A percentile compares a stretch with the other conserved stretches of the same genome.
These are phyloP conservation scores for Polymixis lichenea DNA, from an alignment of 2,888 invertebrate genomes.

Conservation along the genomic window DNA sequence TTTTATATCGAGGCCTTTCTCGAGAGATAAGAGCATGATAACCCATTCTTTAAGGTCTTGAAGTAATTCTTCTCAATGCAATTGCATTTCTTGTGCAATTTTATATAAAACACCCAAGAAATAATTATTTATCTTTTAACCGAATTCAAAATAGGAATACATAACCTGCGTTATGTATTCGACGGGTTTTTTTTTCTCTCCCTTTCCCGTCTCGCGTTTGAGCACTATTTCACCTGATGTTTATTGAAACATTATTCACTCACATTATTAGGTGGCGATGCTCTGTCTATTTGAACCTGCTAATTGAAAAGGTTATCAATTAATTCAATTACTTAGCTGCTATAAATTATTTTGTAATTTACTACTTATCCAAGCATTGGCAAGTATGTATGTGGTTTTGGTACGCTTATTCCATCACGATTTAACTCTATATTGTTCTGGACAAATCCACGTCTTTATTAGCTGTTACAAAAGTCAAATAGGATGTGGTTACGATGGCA, in stretches of 20 bases:
- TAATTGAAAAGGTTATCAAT: conserved; percentile 34
- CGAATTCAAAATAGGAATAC: too few relatives aligned
- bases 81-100: not conserved
- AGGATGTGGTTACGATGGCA: not conserved
- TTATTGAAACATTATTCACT: not conserved
- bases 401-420: not conserved
- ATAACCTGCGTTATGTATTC: not conserved
- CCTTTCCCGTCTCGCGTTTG: too few relatives aligned
- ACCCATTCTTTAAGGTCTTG: not conserved
- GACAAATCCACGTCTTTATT: not conserved
- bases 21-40: conserved; percentile 27
- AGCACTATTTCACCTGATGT: not conserved
- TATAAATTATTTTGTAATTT: conserved; percentile 10
- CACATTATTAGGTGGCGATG: not conserved
- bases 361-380: not conserved
- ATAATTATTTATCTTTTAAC: not conserved
- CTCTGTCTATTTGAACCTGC: conserved; percentile 4
- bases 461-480: not conserved
- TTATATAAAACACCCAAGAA: not conserved
- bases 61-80: not conserved
- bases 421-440: not conserved
- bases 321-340: not conserved
- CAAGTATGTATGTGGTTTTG: not conserved
- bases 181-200: not conserved
- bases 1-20: conserved; percentile 22